Percentiles rank a stretch among this genome's conserved stretches.
These are phyloP conservation scores for Molorchus minor DNA, from an alignment of 2,888 invertebrate genomes.

Conservation along the genomic window DNA sequence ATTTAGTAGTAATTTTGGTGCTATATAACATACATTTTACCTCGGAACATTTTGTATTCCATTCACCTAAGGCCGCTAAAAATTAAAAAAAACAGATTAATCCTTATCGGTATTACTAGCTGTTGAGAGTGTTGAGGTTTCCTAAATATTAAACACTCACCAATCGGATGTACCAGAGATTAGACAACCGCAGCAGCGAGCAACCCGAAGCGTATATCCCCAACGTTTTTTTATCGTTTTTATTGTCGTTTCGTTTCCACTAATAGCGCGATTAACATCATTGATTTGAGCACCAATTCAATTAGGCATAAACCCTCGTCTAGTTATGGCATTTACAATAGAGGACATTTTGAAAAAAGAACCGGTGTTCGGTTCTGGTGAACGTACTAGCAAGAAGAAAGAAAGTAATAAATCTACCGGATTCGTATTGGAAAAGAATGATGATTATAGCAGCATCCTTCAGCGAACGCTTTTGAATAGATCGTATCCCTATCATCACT, in stretches of 20 bases:
- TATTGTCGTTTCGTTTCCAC: background rate
- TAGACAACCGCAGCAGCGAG: background rate
- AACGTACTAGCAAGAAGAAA: background rate
- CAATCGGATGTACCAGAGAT: slow-evolving; percentile 3
- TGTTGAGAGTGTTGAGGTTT: too few relatives aligned
- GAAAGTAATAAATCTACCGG: background rate
- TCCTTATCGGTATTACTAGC: too few relatives aligned
- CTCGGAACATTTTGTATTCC: too few relatives aligned
- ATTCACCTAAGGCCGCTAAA: too few relatives aligned
- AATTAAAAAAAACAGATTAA: too few relatives aligned
- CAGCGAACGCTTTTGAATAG: slow-evolving; percentile 18
- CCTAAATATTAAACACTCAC: too few relatives aligned
- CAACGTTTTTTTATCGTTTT: background rate
- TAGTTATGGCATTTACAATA: slow-evolving; percentile 12
- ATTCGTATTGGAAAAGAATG: background rate
- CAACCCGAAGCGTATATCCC: background rate
- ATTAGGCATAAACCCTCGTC: too few relatives aligned
- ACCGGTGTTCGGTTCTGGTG: background rate
- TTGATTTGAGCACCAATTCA: too few relatives aligned
- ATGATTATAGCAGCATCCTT: slow-evolving; percentile 4
- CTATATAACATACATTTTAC: too few relatives aligned
- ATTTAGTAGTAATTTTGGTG: too few relatives aligned
- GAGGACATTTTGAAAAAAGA: slow-evolving; percentile 15
- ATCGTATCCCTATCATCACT: background rate
- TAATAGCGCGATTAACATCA: background rate